Percentiles rank a stretch among this genome's conserved stretches.
phyloP scores from a whole-genome alignment of 1,140 invertebrate species.

The Holotrichia oblita region DNA sequence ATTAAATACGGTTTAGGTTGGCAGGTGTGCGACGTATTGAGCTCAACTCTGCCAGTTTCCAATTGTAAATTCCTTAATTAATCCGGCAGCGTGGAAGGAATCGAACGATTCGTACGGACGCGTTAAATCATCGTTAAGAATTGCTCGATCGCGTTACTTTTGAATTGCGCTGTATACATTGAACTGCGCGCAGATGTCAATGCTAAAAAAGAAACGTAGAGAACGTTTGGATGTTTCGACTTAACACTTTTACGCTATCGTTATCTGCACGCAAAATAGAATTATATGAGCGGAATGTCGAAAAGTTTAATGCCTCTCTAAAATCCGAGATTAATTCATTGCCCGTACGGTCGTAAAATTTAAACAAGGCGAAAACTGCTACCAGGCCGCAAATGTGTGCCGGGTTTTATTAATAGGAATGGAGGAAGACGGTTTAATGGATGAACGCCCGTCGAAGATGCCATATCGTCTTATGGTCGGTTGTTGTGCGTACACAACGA shows the following conservation, averaged over 20 bases:
- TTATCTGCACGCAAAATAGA: too few species aligned
- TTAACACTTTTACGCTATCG: too few species aligned
- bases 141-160: too few species aligned
- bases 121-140: too few species aligned
- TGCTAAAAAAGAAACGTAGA: too few species aligned
- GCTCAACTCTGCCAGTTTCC: background rate
- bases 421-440: background rate
- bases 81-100: background rate
- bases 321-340: background rate
- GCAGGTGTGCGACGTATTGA: background rate
- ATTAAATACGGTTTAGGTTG: background rate
- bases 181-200: too few species aligned
- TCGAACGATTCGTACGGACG: too few species aligned
- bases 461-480: background rate
- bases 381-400: background rate
- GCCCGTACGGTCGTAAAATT: constrained; percentile 9
- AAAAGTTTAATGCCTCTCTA: background rate
- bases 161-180: too few species aligned
- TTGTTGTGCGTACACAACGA: background rate
- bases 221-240: too few species aligned
- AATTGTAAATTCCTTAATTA: constrained; percentile 6
- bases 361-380: constrained; percentile 11
- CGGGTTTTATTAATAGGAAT: background rate
- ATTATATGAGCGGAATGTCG: background rate
- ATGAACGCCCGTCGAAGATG: background rate